Evolutionary conservation across 2,797 vertebrate genomes (phyloP), one percentile per base, ranked within the genome.

Genomic region (Myotis planiceps): DNA sequence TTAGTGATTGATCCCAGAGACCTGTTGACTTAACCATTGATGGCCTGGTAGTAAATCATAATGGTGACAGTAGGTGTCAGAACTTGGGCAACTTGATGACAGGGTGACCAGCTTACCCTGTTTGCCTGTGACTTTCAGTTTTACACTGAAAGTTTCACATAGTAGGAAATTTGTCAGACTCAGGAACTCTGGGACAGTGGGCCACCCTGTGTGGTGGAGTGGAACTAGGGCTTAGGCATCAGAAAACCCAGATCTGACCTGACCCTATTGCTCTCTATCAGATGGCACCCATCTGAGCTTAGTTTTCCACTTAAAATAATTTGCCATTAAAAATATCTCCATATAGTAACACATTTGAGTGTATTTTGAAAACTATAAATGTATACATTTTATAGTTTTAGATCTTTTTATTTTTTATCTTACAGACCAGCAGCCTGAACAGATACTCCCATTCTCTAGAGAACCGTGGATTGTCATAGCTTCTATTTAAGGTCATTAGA

Each of bases 1-100:
- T 92, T 90, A 95, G 83, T 82, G 76, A 97, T 92, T 87, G 76
- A 97, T 92, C 94, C 39, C 68, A 71, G 92, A 82, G 87, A 96
- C 85, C 94, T 88, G 32, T 47, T 80, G 42, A 69, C n/a, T 96
- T 96, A 96, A 95, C 82, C 47, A 34, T 82, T 97, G 84, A 94
- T 85, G 93, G 92, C 39, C 95, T 87, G 49, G 65, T 82, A 21
- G 34, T 42, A 79, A 92, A 42, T 76, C 55, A 49, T 37, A 82
- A 69, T 47, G 51, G 21, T 49, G 29, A 75, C 29, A 37, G n/a
- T 32, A 1, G 83, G 49, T 63, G 6, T 63, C 45, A 74, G 37
- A 92, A 78, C 23, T 8, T 32, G 69, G 39, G n/a, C 45, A 88
- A 58, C 1, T 2, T 42, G 15, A 9, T 39, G 3, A 29, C 14